Conservation (phyloP, 2,797 vertebrate species). For the Chloroceryle inda region DNA sequence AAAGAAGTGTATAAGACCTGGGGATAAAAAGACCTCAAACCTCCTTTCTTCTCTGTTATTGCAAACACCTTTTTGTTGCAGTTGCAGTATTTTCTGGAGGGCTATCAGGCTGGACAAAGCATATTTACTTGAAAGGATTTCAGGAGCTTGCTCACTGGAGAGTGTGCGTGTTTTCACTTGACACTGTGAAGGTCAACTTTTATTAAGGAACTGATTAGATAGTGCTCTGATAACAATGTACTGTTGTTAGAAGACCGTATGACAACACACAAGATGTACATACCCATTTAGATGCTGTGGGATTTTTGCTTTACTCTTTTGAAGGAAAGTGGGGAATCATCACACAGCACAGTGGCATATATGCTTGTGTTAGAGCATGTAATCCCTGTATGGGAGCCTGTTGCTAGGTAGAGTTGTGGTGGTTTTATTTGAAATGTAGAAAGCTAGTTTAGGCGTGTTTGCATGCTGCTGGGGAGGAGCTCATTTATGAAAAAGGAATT, state of each 20-base stretch:
- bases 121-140: background rate
- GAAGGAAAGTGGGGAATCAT: background rate
- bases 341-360: background rate
- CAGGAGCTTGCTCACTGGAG: background rate
- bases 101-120: background rate
- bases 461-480: background rate
- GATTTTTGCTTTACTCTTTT: background rate
- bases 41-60: background rate
- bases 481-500: constrained; percentile 39
- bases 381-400: background rate
- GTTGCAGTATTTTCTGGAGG: background rate
- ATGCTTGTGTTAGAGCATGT: background rate
- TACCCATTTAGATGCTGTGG: background rate
- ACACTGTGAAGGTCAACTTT: background rate
- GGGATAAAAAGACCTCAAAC: background rate
- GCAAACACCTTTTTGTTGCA: background rate
- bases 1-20: background rate
- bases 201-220: background rate
- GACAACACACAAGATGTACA: background rate
- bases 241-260: background rate
- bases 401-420: background rate
- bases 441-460: constrained; percentile 47
- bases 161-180: background rate
- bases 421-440: background rate
- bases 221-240: background rate